Base-by-base conservation (phyloP, 2,113 vertebrate species). In the Cacatua alba region DNA sequence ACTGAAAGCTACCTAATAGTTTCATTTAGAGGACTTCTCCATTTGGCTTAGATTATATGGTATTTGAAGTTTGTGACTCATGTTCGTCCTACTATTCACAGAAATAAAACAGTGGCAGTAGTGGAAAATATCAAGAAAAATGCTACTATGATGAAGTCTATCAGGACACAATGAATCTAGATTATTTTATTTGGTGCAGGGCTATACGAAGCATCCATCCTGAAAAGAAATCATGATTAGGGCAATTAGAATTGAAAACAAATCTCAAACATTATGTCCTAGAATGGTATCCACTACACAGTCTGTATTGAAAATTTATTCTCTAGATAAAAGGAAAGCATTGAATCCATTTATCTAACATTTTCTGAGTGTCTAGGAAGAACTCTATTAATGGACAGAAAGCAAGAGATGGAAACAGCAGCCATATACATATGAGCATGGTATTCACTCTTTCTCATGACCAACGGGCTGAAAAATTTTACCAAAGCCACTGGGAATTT, bases 121-220 rank as follows among this genome's bases (percentile, higher is more conserved):
- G 57, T 37, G 65, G 60, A 71, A 94, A 87, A 85, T 53, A 63
- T 37, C n/a, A 85, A 88, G 67, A 85, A 88, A 92, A 95, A 86
- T 41, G 31, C 44, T 95, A 23, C 67, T 28, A 2, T 64, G 68
- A 67, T 77, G 49, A 82, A 95, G 57, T 83, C 80, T 48, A 28
- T 77, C 46, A 86, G 39, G 39, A 75, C 51, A 17, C 18, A 11
- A 31, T 1, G 20, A 14, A 82, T 81, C 16, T 55, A 19, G 64
- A 44, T 37, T 7, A 28, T 90, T 90, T 83, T 78, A 24, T 51
- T 81, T 68, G 60, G 44, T 67, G 21, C 60, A 48, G 43, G 43
- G 37, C 28, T 86, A 26, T 24, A 23, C 28, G 51, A 43, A 88
- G 4, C 52, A 90, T 75, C 68, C 11, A 5, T 69, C 92, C 67